phyloP scores from a whole-genome alignment of 35 echinoderm and acorn worm species.

The Ptychodera flava region DNA sequence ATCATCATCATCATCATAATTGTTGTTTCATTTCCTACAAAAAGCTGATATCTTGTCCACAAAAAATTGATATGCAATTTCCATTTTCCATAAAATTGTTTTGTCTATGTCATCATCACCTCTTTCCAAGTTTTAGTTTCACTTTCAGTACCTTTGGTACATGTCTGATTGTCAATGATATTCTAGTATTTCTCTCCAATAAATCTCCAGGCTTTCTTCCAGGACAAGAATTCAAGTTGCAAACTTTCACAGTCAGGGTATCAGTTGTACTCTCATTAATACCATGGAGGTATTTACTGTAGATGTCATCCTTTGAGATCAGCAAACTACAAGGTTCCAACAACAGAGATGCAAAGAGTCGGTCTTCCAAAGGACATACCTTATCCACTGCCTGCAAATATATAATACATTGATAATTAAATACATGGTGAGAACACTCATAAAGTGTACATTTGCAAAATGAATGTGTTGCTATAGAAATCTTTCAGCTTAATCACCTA shows the following conservation, averaged over 20 bases:
- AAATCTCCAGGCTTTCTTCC: slow-evolving; percentile 33
- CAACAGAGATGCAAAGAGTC: slow-evolving; percentile 32
- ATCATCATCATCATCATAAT: too few relatives aligned
- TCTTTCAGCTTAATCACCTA: too few relatives aligned
- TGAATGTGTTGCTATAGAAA: too few relatives aligned
- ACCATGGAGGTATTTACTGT: slow-evolving; percentile 74
- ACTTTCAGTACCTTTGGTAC: slow-evolving; percentile 88
- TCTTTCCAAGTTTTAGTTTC: slow-evolving; percentile 70
- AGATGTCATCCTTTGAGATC: slow-evolving; percentile 62
- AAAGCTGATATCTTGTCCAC: too few relatives aligned
- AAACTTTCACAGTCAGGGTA: slow-evolving; percentile 27
- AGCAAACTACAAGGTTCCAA: slow-evolving; percentile 84
- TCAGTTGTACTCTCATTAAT: slow-evolving; percentile 63
- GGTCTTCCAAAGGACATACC: background rate
- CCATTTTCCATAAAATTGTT: too few relatives aligned
- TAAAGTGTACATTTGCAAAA: too few relatives aligned
- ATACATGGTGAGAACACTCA: too few relatives aligned
- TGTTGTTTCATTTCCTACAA: too few relatives aligned
- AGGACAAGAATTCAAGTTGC: slow-evolving; percentile 35
- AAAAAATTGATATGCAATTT: too few relatives aligned
- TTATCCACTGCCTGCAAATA: too few relatives aligned
- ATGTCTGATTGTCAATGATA: slow-evolving; percentile 87
- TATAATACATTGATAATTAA: too few relatives aligned
- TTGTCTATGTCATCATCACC: too few relatives aligned
- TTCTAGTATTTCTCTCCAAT: slow-evolving; percentile 45